Conservation (phyloP, 2,797 vertebrate genomes). For the Taenioides sp. region DNA sequence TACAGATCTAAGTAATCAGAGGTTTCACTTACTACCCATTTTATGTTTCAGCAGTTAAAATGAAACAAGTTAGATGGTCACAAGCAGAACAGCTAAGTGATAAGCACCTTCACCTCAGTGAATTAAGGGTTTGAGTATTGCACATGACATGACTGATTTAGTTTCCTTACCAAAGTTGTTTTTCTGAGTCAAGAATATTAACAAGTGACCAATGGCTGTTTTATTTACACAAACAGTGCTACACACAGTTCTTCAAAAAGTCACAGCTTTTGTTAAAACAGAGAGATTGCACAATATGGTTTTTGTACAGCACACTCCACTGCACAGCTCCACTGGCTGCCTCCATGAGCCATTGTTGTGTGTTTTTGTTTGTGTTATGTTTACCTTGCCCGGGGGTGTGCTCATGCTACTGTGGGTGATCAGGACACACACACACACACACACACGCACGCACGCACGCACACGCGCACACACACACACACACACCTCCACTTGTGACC, state of each 20-base stretch:
- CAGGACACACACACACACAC: constrained; percentile 41
- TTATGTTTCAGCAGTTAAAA: neutral
- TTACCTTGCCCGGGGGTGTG: constrained; percentile 41
- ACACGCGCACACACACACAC: constrained; percentile 40
- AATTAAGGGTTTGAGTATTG: neutral
- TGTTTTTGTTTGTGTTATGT: constrained; percentile 39
- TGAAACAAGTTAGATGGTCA: neutral
- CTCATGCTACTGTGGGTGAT: constrained; percentile 48
- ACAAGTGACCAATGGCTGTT: neutral
- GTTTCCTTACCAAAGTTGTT: neutral
- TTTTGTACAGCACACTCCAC: neutral
- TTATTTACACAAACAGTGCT: neutral
- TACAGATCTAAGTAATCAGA: neutral
- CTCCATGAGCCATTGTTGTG: constrained; percentile 9
- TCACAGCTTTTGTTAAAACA: neutral
- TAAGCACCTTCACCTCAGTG: neutral
- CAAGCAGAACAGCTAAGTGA: neutral
- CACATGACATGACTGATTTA: neutral
- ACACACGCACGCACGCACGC: too few species aligned
- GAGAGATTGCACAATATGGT: neutral
- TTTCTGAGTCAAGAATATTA: neutral
- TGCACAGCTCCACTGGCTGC: neutral
- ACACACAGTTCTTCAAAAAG: neutral
- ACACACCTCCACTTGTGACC: constrained; percentile 59
- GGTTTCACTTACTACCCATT: neutral